A percentile compares a stretch with the other conserved stretches of the same genome.
These are phyloP conservation scores for Zele albiditarsus DNA, from an alignment of 2,888 invertebrate species.

Conservation along the genomic window DNA sequence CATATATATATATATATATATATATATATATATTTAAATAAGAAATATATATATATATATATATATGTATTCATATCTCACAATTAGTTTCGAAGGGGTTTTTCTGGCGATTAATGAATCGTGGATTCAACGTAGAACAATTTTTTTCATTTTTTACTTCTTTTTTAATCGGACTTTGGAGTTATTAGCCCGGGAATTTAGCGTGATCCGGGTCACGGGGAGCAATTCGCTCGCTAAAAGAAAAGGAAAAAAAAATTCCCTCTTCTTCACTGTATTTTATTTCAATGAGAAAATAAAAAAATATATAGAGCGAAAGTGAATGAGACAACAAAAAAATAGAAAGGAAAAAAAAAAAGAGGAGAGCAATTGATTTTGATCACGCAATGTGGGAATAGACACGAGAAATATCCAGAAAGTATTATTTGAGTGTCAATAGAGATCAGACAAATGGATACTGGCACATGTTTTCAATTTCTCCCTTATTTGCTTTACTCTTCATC, in stretches of 20 bases:
- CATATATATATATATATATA: no score
- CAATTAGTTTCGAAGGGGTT: conserved; percentile 4
- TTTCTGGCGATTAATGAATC: conserved; percentile 45
- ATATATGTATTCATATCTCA: conserved; percentile 21
- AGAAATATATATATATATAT: neutral
- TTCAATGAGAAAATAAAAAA: conserved; percentile 37
- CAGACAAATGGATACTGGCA: conserved; percentile 37
- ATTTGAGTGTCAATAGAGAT: conserved; percentile 40
- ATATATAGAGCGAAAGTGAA: conserved; percentile 51
- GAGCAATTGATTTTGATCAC: conserved; percentile 60
- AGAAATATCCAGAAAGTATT: conserved; percentile 42
- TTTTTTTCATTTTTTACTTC: neutral
- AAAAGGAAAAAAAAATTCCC: conserved; percentile 21
- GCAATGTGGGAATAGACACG: conserved; percentile 63
- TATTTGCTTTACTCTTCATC: neutral
- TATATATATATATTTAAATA: conserved; percentile 1
- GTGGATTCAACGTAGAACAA: conserved; percentile 8
- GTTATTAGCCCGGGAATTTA: conserved; percentile 61
- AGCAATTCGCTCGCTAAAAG: conserved; percentile 33
- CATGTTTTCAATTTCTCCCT: conserved; percentile 21
- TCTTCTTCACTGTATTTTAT: neutral
- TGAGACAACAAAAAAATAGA: conserved; percentile 25
- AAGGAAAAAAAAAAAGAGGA: conserved; percentile 32
- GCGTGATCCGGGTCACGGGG: conserved; percentile 64
- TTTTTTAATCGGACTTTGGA: conserved; percentile 36